Evolutionary conservation across 2,113 vertebrate genomes (phyloP).

Genomic region (Nettapus auritus): DNA sequence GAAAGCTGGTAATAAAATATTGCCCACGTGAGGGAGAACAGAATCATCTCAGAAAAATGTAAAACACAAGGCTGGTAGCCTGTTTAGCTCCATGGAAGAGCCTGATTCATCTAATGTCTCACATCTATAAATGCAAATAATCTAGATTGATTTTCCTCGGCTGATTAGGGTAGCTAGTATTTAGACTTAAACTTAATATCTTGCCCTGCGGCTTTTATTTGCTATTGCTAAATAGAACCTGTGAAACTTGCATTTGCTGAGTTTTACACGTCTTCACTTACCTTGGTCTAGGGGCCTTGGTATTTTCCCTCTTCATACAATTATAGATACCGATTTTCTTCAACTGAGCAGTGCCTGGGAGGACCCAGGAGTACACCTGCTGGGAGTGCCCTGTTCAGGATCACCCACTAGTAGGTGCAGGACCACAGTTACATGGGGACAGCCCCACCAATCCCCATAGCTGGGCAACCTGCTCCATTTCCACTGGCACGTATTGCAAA

Average conservation of each 20-base stretch:
- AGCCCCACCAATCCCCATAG: not conserved
- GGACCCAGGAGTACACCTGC: accelerated
- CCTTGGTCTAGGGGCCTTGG: not conserved
- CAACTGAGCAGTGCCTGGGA: not conserved
- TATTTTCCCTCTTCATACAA: not conserved
- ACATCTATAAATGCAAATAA: not conserved
- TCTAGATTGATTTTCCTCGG: conserved; percentile 10
- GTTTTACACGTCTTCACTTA: not conserved
- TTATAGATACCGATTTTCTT: not conserved
- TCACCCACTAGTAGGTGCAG: no score
- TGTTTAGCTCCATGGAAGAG: not conserved
- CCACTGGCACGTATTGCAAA: not conserved
- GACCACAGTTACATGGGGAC: not conserved
- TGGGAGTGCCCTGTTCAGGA: accelerated
- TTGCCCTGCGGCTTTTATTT: not conserved
- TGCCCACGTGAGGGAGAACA: not conserved
- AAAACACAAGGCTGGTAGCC: not conserved
- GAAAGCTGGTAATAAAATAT: not conserved
- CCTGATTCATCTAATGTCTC: not conserved
- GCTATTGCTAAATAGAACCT: not conserved
- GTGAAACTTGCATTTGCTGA: not conserved
- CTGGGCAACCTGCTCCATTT: not conserved
- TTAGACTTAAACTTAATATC: conserved; percentile 29
- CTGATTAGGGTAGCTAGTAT: not conserved
- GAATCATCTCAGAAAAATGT: not conserved